These are phyloP conservation scores for Phaethornis superciliosus DNA, from an alignment of 2,113 vertebrate genomes.

Conservation along the genomic window DNA sequence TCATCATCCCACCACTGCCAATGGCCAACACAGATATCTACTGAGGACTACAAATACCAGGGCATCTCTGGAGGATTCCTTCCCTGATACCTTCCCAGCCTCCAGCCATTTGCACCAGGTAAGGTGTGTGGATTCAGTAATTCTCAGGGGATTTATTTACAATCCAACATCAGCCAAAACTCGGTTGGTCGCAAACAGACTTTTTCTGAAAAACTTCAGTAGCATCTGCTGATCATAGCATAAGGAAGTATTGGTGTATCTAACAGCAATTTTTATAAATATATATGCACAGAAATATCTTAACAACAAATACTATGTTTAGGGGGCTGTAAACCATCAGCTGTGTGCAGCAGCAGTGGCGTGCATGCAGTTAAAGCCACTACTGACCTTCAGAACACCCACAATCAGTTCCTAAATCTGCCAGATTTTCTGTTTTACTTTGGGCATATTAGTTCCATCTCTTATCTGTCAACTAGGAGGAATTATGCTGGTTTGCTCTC, in stretches of 20 bases:
- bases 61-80: not conserved
- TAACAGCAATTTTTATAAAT: not conserved
- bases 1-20: not conserved
- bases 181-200: not conserved
- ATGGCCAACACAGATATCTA: not conserved
- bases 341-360: not conserved
- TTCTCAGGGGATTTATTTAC: not conserved
- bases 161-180: not conserved
- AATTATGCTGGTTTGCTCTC: not conserved
- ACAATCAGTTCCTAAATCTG: not conserved
- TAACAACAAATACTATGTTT: not conserved
- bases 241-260: not conserved
- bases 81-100: not conserved
- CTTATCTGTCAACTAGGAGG: not conserved
- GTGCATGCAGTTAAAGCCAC: not conserved
- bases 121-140: not conserved
- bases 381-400: constrained; percentile 1
- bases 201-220: not conserved
- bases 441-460: constrained; percentile 27
- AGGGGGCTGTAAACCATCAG: not conserved
- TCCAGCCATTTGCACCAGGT: not conserved
- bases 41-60: not conserved
- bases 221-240: not conserved
- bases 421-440: constrained; percentile 8
- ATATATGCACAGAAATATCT: not conserved